Percentiles rank a stretch among this genome's conserved stretches.
Evolutionary conservation across 2,797 vertebrate species (phyloP).

Genomic region (Scolopax bukidnonensis): DNA sequence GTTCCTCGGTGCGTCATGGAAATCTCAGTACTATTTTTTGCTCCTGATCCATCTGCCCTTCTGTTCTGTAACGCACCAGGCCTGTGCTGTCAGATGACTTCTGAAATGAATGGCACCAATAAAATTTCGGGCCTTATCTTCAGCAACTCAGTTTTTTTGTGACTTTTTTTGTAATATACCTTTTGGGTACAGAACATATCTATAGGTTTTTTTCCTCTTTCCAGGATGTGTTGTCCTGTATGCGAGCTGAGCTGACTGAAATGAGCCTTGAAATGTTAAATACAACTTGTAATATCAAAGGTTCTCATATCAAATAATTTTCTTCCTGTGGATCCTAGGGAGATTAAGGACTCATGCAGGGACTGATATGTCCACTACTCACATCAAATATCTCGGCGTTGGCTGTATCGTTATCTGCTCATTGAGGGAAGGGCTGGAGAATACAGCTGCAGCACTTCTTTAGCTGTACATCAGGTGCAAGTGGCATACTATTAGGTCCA

Average conservation of each 20-base stretch:
- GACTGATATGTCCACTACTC: conserved; percentile 61
- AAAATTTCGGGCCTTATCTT: conserved; percentile 13
- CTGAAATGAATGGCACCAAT: background rate
- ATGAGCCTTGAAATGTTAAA: conserved; percentile 81
- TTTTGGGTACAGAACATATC: conserved; percentile 45
- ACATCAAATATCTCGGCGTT: conserved; percentile 48
- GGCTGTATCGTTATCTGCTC: conserved; percentile 33
- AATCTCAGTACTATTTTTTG: background rate
- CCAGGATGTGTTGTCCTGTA: background rate
- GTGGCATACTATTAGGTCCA: background rate
- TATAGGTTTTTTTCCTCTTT: conserved; percentile 23
- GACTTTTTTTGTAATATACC: conserved; percentile 27
- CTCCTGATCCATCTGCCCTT: background rate
- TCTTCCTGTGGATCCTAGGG: conserved; percentile 66
- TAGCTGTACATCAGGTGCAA: conserved; percentile 1
- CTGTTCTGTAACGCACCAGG: background rate
- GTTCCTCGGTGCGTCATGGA: background rate
- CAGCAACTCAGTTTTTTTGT: background rate
- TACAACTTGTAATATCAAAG: conserved; percentile 78
- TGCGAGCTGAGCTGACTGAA: conserved; percentile 71
- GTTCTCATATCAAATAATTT: conserved; percentile 76
- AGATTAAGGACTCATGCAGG: conserved; percentile 67
- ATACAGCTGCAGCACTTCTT: background rate
- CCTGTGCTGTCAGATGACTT: background rate
- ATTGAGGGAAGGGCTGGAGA: conserved; percentile 34